These are phyloP conservation scores for Parnassius apollo DNA, from an alignment of 2,888 invertebrate species.

Conservation along the genomic window DNA sequence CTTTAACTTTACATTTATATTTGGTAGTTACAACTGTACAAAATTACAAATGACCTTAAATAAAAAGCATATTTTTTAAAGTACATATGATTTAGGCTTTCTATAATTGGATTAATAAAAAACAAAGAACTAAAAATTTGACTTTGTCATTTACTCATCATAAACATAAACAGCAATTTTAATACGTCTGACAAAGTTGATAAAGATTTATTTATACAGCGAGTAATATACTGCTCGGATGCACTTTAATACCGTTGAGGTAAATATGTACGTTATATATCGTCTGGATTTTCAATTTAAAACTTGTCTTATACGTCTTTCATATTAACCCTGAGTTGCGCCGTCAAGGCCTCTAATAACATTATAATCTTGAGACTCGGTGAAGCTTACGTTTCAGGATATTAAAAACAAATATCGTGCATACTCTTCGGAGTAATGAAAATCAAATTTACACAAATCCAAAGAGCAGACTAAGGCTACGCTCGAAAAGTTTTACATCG, in stretches of 20 bases:
- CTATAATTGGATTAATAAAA: slow-evolving; percentile 1
- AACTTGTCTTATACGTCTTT: slow-evolving; percentile 27
- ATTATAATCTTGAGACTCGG: slow-evolving; percentile 31
- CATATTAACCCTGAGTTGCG: slow-evolving; percentile 31
- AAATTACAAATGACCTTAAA: too few species aligned
- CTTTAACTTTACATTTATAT: too few species aligned
- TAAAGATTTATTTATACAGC: slow-evolving; percentile 25
- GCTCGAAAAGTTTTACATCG: background rate
- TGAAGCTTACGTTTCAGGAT: slow-evolving; percentile 30
- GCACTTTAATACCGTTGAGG: slow-evolving; percentile 23
- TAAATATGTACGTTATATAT: slow-evolving; percentile 27
- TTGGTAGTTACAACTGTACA: too few species aligned
- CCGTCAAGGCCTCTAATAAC: slow-evolving; percentile 25
- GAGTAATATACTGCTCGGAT: slow-evolving; percentile 23
- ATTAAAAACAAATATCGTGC: slow-evolving; percentile 35
- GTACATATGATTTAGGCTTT: too few species aligned
- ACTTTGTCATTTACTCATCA: background rate
- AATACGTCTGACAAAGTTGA: slow-evolving; percentile 26
- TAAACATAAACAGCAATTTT: slow-evolving; percentile 18
- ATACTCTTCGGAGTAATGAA: slow-evolving; percentile 30
- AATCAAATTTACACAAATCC: slow-evolving; percentile 33
- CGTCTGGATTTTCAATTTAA: slow-evolving; percentile 25
- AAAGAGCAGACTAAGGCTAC: slow-evolving; percentile 5
- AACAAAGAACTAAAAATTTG: slow-evolving; percentile 2
- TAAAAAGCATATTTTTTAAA: too few species aligned